A percentile compares a stretch with the other conserved stretches of the same genome.
phyloP scores from a whole-genome alignment of 2,113 vertebrate species.

The Epinephelus fuscoguttatus region DNA sequence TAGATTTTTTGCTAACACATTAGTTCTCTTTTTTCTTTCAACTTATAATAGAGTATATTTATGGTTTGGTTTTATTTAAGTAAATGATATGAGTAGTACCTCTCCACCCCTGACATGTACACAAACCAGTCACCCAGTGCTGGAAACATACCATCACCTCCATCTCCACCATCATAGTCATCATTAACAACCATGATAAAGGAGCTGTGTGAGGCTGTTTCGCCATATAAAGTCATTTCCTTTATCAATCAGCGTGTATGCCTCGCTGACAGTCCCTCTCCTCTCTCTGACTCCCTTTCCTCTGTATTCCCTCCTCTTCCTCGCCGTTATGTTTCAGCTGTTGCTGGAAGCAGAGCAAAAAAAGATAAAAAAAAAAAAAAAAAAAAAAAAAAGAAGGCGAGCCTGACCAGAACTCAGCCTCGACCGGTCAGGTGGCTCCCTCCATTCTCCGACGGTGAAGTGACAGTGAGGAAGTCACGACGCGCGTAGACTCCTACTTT shows the following conservation, averaged over 20 bases:
- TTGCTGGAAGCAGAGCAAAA: neutral
- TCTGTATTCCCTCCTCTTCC: neutral
- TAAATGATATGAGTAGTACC: neutral
- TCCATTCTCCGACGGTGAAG: conserved; percentile 10
- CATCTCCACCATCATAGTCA: neutral
- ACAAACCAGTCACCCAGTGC: neutral
- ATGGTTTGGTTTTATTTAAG: neutral
- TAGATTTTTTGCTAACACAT: neutral
- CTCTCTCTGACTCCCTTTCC: neutral
- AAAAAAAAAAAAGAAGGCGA: neutral
- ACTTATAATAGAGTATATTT: neutral
- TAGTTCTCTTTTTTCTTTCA: neutral
- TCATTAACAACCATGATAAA: neutral
- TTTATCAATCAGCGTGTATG: neutral
- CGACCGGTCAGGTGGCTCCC: conserved; percentile 41
- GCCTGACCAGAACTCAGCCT: neutral
- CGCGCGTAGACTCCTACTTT: conserved; percentile 31
- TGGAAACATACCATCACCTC: neutral
- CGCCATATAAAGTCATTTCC: neutral
- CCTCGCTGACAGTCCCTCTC: neutral
- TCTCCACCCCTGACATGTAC: neutral
- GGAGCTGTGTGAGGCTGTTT: neutral
- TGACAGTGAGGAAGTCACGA: conserved; percentile 53
- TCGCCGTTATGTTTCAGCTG: conserved; percentile 25
- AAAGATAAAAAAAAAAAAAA: neutral